Evolutionary conservation across 2,797 vertebrate species (phyloP).

Genomic region (Cyclopterus lumpus): DNA sequence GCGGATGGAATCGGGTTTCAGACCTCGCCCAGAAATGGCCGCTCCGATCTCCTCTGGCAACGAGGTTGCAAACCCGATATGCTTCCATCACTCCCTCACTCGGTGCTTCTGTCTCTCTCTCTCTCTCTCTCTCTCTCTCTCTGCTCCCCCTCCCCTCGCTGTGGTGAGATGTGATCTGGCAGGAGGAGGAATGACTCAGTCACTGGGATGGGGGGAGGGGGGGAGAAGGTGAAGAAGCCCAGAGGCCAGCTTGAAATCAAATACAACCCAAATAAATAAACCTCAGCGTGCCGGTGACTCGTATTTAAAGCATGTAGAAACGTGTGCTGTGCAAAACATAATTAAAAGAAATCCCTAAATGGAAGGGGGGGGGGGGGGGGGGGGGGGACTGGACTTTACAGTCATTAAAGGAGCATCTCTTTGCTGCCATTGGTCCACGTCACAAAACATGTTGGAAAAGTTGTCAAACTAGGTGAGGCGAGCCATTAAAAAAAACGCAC

Average conservation of each 20-base stretch:
- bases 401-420: not conserved
- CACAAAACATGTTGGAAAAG: no score
- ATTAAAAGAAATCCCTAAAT: not conserved
- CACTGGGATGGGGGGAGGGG: constrained; percentile 53
- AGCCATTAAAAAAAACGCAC: not conserved
- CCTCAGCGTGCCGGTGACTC: constrained; percentile 15
- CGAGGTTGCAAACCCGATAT: constrained; percentile 67
- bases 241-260: constrained; percentile 41
- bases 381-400: no score
- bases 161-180: constrained; percentile 66
- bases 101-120: constrained; percentile 20
- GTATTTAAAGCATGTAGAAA: constrained; percentile 10
- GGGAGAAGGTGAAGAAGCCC: constrained; percentile 59
- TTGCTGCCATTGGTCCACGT: not conserved
- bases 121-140: not conserved
- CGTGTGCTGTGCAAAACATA: not conserved
- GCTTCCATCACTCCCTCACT: constrained; percentile 42
- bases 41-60: constrained; percentile 60
- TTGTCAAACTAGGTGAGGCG: not conserved
- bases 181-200: constrained; percentile 55
- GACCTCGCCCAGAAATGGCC: constrained; percentile 62
- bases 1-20: constrained; percentile 70
- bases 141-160: not conserved
- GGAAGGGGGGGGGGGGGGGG: no score
- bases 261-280: constrained; percentile 36